Evolutionary conservation across 37 sponge, comb jelly and placozoan species (phyloP).

Genomic region (Amphimedon queenslandica): DNA sequence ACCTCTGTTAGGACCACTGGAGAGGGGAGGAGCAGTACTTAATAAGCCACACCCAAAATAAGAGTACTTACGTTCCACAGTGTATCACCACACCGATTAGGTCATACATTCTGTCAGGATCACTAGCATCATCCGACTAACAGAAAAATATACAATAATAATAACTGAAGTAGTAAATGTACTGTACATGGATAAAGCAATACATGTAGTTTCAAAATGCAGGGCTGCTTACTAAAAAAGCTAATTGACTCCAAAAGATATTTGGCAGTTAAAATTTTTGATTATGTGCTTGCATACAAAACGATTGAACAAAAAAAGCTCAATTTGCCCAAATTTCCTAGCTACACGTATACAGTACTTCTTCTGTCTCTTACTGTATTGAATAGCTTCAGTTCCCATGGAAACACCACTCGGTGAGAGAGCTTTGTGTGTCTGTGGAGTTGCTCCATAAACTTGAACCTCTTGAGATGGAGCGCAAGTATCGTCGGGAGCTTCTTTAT

Average conservation of each 20-base stretch:
- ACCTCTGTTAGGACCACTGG: conserved; percentile 91
- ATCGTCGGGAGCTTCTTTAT: conserved; percentile 89
- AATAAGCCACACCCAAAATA: conserved; percentile 10
- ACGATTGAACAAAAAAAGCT: no score
- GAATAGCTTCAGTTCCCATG: conserved; percentile 92
- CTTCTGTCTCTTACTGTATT: conserved; percentile 67
- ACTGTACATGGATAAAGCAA: no score
- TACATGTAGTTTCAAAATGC: no score
- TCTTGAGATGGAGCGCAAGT: conserved; percentile 93
- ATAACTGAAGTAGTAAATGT: no score
- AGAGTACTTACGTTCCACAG: conserved; percentile 80
- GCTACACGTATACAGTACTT: no score
- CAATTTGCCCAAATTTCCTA: neutral
- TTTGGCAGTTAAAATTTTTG: no score
- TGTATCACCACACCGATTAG: conserved; percentile 92
- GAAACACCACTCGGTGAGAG: conserved; percentile 91
- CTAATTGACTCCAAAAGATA: no score
- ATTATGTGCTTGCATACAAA: no score
- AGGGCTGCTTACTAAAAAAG: no score
- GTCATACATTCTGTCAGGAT: conserved; percentile 85
- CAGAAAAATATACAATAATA: no score
- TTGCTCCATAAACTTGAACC: conserved; percentile 95
- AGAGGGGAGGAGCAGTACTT: neutral
- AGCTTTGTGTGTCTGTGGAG: conserved; percentile 83
- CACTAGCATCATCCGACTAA: conserved; percentile 74